These are phyloP conservation scores for Schrankia costaestrigalis DNA, from an alignment of 2,888 invertebrate species.

Conservation along the genomic window DNA sequence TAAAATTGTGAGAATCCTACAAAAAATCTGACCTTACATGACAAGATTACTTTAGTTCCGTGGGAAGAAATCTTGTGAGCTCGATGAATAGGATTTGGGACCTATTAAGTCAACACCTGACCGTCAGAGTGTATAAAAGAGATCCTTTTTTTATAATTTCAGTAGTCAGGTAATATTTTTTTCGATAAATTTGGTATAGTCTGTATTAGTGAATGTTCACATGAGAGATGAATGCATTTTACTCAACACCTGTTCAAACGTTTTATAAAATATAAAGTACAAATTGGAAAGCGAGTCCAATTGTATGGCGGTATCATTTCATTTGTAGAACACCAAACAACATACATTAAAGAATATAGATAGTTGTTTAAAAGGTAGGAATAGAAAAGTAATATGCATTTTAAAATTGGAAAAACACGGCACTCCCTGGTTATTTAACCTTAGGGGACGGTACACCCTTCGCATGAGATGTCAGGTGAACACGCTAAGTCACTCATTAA, in stretches of 20 bases:
- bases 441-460: constrained; percentile 31
- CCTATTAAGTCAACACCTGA: constrained; percentile 64
- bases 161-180: constrained; percentile 64
- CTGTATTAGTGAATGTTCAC: constrained; percentile 13
- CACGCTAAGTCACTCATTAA: constrained; percentile 50
- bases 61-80: constrained; percentile 56
- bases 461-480: constrained; percentile 47
- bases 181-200: constrained; percentile 16
- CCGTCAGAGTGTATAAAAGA: constrained; percentile 39
- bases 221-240: constrained; percentile 11
- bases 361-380: too few relatives aligned
- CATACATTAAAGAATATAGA: too few relatives aligned
- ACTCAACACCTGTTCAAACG: constrained; percentile 33
- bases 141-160: constrained; percentile 39
- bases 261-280: constrained; percentile 21
- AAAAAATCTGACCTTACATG: constrained; percentile 28
- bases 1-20: constrained; percentile 18
- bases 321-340: constrained; percentile 16
- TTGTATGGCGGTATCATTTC: constrained; percentile 22
- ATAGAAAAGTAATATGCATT: constrained; percentile 2
- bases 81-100: constrained; percentile 39
- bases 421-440: constrained; percentile 29
- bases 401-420: constrained; percentile 18
- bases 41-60: constrained; percentile 42
- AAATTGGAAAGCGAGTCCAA: constrained; percentile 38